These are phyloP conservation scores for Tetanocera ferruginea DNA, from an alignment of 2,888 invertebrate species.

Conservation along the genomic window DNA sequence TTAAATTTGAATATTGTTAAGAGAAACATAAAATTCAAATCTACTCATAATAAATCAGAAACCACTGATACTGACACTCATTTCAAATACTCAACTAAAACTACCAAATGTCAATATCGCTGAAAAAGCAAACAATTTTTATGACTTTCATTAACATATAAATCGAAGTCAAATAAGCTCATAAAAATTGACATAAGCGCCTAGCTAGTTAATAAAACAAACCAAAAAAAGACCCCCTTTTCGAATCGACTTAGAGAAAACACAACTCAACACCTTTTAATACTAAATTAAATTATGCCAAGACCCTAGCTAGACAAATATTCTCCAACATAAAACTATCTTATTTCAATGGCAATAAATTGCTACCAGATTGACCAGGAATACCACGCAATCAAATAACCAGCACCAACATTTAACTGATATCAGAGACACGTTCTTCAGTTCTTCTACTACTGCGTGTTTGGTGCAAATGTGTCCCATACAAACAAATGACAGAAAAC, in stretches of 20 bases:
- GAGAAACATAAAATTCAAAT: too few relatives aligned
- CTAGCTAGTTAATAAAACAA: neutral
- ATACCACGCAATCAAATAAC: constrained; percentile 44
- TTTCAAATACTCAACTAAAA: too few relatives aligned
- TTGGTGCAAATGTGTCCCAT: neutral
- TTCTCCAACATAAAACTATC: constrained; percentile 12
- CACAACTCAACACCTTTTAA: neutral
- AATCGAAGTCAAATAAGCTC: neutral
- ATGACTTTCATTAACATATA: neutral
- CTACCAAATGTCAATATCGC: too few relatives aligned
- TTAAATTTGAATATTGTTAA: too few relatives aligned
- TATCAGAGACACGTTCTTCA: constrained; percentile 40
- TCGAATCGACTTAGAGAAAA: neutral
- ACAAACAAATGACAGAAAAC: neutral
- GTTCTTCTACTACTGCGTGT: neutral
- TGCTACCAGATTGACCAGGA: constrained; percentile 22
- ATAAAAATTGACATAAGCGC: constrained; percentile 4
- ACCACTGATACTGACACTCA: too few relatives aligned
- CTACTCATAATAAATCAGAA: too few relatives aligned
- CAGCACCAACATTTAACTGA: constrained; percentile 48
- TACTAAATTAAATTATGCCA: constrained; percentile 28
- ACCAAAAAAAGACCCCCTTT: neutral
- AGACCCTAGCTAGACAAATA: neutral
- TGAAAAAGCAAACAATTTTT: too few relatives aligned
- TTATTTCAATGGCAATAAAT: constrained; percentile 19